phyloP scores from a whole-genome alignment of 2,797 vertebrate species.

The Phoeniculus purpureus region DNA sequence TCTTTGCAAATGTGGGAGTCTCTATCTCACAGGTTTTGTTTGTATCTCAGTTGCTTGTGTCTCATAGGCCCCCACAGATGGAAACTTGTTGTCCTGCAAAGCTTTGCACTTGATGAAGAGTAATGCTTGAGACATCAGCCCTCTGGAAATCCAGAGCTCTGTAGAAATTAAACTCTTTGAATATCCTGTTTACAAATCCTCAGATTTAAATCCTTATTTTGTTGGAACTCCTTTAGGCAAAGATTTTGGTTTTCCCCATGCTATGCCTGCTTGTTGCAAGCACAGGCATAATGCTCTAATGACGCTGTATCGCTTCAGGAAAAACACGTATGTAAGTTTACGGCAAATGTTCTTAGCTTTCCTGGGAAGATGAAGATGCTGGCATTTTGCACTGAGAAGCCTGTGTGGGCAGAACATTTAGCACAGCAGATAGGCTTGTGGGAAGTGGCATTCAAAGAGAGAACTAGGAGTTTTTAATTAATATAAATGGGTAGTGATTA shows the following conservation, averaged over 20 bases:
- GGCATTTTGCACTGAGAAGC: constrained; percentile 35
- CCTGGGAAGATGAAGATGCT: constrained; percentile 26
- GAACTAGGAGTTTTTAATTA: constrained; percentile 50
- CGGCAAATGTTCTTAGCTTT: background rate
- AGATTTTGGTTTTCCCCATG: background rate
- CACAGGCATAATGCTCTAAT: background rate
- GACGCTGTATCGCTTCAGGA: background rate
- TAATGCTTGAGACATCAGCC: background rate
- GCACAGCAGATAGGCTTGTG: constrained; percentile 55
- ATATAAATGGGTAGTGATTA: constrained; percentile 10
- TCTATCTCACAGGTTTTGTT: background rate
- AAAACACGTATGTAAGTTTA: background rate
- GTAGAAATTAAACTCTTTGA: constrained; percentile 32
- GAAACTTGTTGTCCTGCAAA: background rate
- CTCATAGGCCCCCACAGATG: background rate
- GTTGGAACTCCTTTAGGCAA: constrained; percentile 14
- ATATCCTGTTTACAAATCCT: constrained; percentile 19
- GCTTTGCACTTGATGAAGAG: background rate
- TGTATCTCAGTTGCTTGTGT: background rate
- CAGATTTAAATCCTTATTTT: constrained; percentile 17
- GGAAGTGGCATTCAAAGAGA: constrained; percentile 58
- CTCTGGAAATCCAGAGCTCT: background rate
- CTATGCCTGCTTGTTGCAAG: background rate
- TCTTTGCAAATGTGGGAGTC: background rate
- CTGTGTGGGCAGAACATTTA: constrained; percentile 52